Evolutionary conservation across 2,888 invertebrate genomes (phyloP), one percentile per base, ranked within the genome.

Genomic region (Cordilura impudica): DNA sequence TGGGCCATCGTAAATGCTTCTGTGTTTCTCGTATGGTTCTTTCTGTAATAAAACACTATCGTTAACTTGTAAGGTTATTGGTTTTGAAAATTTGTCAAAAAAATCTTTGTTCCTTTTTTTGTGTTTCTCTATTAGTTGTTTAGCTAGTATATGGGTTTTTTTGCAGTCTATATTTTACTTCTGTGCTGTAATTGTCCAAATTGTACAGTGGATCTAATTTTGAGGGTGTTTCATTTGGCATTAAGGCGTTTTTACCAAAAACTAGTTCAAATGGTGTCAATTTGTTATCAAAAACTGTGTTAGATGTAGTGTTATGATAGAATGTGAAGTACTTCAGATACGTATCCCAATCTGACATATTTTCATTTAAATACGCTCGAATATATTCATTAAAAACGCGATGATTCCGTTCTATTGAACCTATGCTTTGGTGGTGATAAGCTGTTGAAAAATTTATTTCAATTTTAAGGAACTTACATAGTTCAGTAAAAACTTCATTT

Each of bases 1-100:
- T 23, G 70, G 61, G 8, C 71, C 71, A 2, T 71, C 61, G 26
- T n/a, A n/a, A n/a, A n/a, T n/a, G n/a, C n/a, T n/a, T n/a, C n/a
- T n/a, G n/a, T n/a, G n/a, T n/a, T n/a, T n/a, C n/a, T n/a, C n/a
- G n/a, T n/a, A n/a, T n/a, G n/a, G n/a, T n/a, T n/a, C n/a, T n/a
- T n/a, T n/a, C n/a, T n/a, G n/a, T n/a, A n/a, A 12, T 26, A 43
- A 54, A 18, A 67, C 43, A 23, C 16, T 67, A 29, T 54, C 67
- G 21, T 53, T 54, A n/a, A 29, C 54, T 10, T 54, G 5, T 43
- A 67, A 16, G 14, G 39, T 23, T 66, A n/a, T n/a, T n/a, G n/a
- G n/a, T n/a, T n/a, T 66, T n/a, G 53, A 10, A 21, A 14, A 21
- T 66, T 19, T 51, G 10, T 66, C 66, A 47, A 49, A 63, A 8